These are phyloP conservation scores for Chloroclysta siterata DNA, from an alignment of 2,888 invertebrate genomes.

Conservation along the genomic window DNA sequence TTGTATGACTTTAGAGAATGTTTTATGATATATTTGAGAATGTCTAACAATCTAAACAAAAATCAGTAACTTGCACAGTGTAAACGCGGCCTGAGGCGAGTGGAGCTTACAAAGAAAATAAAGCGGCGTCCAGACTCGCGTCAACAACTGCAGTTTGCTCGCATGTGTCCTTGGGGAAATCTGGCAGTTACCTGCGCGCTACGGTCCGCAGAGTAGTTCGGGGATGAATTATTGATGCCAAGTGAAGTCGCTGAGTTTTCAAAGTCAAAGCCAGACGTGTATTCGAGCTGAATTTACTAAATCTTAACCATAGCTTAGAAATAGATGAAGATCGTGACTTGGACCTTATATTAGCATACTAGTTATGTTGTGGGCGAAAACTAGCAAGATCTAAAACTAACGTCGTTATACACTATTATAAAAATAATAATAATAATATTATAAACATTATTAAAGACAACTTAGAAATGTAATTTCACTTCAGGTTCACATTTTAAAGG, in stretches of 20 bases:
- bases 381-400: too few relatives aligned
- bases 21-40: too few relatives aligned
- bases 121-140: constrained; percentile 43
- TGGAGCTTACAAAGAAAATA: constrained; percentile 40
- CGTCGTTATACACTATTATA: too few relatives aligned
- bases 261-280: constrained; percentile 8
- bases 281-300: background rate
- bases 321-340: background rate
- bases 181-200: constrained; percentile 39
- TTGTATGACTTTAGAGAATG: too few relatives aligned
- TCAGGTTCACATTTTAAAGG: too few relatives aligned
- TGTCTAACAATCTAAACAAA: background rate
- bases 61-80: constrained; percentile 6
- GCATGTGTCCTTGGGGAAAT: constrained; percentile 47
- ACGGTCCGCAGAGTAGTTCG: constrained; percentile 27
- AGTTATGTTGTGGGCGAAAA: too few relatives aligned
- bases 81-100: constrained; percentile 11
- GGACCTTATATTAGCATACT: too few relatives aligned
- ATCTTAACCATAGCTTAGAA: background rate
- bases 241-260: constrained; percentile 11
- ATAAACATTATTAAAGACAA: too few relatives aligned
- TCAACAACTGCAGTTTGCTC: constrained; percentile 46
- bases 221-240: constrained; percentile 19
- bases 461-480: too few relatives aligned
- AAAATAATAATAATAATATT: too few relatives aligned